Evolutionary conservation across 2,888 invertebrate species (phyloP).

Genomic region (Chrysodeixis includens): DNA sequence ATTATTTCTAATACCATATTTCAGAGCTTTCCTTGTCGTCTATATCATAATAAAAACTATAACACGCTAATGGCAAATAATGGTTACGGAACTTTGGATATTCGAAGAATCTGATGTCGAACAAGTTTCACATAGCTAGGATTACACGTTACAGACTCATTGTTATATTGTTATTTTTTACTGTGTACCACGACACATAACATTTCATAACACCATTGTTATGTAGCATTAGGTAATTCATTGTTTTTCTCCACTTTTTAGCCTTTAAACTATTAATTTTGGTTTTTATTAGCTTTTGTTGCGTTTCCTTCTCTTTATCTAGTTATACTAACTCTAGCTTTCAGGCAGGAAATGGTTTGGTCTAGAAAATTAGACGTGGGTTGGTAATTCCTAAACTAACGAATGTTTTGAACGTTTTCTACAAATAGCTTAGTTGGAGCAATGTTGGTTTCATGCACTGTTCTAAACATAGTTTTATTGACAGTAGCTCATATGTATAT

Average conservation of each 20-base stretch:
- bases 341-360: neutral
- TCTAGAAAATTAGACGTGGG: neutral
- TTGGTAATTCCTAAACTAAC: no score
- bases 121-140: slow-evolving; percentile 45
- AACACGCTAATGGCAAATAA: slow-evolving; percentile 3
- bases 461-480: no score
- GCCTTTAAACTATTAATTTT: slow-evolving; percentile 19
- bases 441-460: no score
- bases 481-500: no score
- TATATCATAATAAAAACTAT: neutral
- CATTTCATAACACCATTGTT: slow-evolving; percentile 53
- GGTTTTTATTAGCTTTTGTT: slow-evolving; percentile 36
- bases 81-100: slow-evolving; percentile 32
- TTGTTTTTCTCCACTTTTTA: slow-evolving; percentile 44
- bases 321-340: slow-evolving; percentile 6
- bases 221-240: slow-evolving; percentile 52
- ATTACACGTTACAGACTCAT: slow-evolving; percentile 40
- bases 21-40: neutral
- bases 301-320: slow-evolving; percentile 21
- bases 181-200: slow-evolving; percentile 35
- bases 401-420: no score
- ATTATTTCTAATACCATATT: no score
- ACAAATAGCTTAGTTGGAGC: no score
- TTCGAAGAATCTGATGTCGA: slow-evolving; percentile 34
- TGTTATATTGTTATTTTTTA: slow-evolving; percentile 51